phyloP scores from a whole-genome alignment of 1,140 invertebrate genomes.

The Achatina immaculata region DNA sequence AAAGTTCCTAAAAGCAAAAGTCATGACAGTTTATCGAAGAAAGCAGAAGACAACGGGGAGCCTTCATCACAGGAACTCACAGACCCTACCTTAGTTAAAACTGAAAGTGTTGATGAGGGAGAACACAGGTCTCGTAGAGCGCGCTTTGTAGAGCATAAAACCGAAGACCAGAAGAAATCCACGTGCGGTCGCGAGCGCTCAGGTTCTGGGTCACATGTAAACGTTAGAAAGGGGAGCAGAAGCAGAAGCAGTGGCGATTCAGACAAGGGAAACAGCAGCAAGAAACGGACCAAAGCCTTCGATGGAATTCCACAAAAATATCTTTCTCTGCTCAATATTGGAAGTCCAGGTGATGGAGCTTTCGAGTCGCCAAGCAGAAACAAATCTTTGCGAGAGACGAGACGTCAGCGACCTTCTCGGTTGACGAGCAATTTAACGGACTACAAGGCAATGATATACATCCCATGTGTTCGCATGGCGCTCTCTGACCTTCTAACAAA shows the following conservation, averaged over 20 bases:
- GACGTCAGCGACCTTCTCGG: constrained; percentile 34
- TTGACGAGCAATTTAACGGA: constrained; percentile 39
- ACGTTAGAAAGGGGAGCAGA: constrained; percentile 7
- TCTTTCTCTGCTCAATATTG: constrained; percentile 32
- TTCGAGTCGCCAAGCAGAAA: constrained; percentile 19
- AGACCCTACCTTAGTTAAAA: background rate
- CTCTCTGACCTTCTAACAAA: constrained; percentile 38
- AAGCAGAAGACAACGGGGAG: background rate
- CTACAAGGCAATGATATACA: constrained; percentile 43
- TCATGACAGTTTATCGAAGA: background rate
- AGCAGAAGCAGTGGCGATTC: constrained; percentile 21
- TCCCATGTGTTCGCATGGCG: constrained; percentile 42
- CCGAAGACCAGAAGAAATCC: background rate
- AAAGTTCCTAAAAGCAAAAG: constrained; percentile 7
- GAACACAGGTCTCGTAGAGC: constrained; percentile 18
- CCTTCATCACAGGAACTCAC: background rate
- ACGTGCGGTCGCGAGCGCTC: background rate
- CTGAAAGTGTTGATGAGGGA: background rate
- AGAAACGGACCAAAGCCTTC: constrained; percentile 19
- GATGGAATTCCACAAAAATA: constrained; percentile 39
- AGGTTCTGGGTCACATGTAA: background rate
- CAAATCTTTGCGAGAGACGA: constrained; percentile 20
- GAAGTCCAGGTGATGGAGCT: constrained; percentile 17
- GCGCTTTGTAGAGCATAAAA: constrained; percentile 15
- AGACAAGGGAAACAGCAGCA: constrained; percentile 12